Evolutionary conservation across 2,797 vertebrate genomes (phyloP), one percentile per base, ranked within the genome.

Genomic region (Hipposideros larvatus): DNA sequence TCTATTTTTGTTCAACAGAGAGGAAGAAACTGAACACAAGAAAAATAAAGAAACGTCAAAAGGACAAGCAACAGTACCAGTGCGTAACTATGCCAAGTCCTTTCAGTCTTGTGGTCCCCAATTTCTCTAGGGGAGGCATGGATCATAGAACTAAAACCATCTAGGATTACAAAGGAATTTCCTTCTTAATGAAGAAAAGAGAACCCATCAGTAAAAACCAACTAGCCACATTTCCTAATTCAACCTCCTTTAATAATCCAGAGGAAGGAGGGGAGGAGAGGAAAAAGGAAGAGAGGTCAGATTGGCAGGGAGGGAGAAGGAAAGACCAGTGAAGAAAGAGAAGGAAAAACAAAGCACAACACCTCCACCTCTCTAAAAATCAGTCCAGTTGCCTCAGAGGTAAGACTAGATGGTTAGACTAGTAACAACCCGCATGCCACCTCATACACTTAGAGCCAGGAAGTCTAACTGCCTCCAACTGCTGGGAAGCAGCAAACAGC

Each of bases 401-500:
- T 92, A 75, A 95, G 15, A 83, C 48, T 74, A 83, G 3, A 78
- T 43, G 55, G 83, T 66, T 89, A 84, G 84, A 77, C 74, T 53
- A 82, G 19, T 41, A 77, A 85, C 43, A 86, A 79, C 70, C 19
- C 75, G 4, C 16, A 15, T 84, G 85, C 37, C 51, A 87, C 66
- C 34, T 53, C 9, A 0, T 55, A 92, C 5, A 82, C 1, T 57
- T 73, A 1, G 13, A 85, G n/a, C 6, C 43, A 78, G 48, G 51
- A 96, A 95, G 75, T 43, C 74, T 89, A 63, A 89, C 87, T 78
- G 74, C n/a, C 94, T 96, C 93, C 84, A 91, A 87, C 80, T 98
- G 95, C 63, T 95, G 97, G 85, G 89, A 82, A 97, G 75, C 83
- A 96, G 82, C 80, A 31, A 94, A 97, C 66, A 97, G 87, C 96